phyloP scores from a whole-genome alignment of 2,888 invertebrate species.

The Octodonta nipae region DNA sequence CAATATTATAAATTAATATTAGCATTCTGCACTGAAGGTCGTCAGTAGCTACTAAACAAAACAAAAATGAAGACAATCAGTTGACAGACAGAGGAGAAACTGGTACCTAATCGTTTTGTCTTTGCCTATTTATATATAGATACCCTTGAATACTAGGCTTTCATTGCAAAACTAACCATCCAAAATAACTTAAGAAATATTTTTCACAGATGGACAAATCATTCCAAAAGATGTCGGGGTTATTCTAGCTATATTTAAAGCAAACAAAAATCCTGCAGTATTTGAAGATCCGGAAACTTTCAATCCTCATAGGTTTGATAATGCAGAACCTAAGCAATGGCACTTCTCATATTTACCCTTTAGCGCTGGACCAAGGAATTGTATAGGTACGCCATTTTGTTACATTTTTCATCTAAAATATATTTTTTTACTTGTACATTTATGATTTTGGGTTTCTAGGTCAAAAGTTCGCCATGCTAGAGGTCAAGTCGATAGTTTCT shows the following conservation, averaged over 20 bases:
- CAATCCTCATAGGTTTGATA: constrained; percentile 41
- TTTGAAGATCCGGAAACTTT: constrained; percentile 42
- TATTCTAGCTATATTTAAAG: constrained; percentile 33
- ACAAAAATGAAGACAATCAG: too few species aligned
- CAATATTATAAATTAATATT: too few species aligned
- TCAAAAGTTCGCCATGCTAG: constrained; percentile 40
- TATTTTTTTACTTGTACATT: too few species aligned
- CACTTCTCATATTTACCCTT: constrained; percentile 46
- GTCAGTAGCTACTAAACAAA: too few species aligned
- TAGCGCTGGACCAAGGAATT: constrained; percentile 52
- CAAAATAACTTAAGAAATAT: too few species aligned
- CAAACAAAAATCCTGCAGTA: constrained; percentile 39
- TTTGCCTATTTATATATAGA: too few species aligned
- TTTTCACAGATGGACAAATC: constrained; percentile 16
- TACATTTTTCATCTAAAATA: neutral
- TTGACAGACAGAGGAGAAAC: too few species aligned
- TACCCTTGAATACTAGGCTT: too few species aligned
- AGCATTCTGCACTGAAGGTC: too few species aligned
- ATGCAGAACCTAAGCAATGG: constrained; percentile 25
- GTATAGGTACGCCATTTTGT: constrained; percentile 38
- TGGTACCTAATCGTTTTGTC: too few species aligned
- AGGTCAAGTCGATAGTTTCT: constrained; percentile 41
- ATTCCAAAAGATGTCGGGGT: constrained; percentile 32
- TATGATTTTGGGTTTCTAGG: constrained; percentile 11
- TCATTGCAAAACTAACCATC: too few species aligned